phyloP scores from a whole-genome alignment of 2,797 vertebrate genomes.

The Decapterus maruadsi region DNA sequence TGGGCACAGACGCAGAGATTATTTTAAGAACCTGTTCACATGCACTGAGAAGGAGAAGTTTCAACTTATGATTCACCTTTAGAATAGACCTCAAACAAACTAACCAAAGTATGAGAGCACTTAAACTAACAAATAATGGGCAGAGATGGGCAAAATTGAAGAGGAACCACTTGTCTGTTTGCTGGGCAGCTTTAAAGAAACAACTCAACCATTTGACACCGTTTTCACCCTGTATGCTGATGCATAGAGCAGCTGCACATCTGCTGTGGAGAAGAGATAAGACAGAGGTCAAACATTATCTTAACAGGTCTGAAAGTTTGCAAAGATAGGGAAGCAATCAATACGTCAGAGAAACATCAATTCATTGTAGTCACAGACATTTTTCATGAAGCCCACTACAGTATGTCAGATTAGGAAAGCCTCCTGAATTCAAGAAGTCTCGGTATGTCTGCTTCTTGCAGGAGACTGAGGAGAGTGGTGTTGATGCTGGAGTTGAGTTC shows the following conservation, averaged over 20 bases:
- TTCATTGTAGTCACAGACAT: background rate
- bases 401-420: background rate
- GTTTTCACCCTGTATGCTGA: conserved; percentile 12
- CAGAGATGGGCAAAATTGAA: background rate
- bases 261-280: conserved; percentile 22
- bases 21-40: conserved; percentile 23
- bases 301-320: background rate
- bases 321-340: background rate
- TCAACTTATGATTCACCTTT: conserved; percentile 22
- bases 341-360: background rate
- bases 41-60: conserved; percentile 2
- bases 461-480: conserved; percentile 1
- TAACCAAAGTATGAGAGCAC: background rate
- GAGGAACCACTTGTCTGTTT: no score
- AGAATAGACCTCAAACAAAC: conserved; percentile 26
- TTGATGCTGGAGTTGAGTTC: background rate
- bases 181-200: no score
- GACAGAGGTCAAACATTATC: conserved; percentile 12
- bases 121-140: background rate
- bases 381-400: background rate
- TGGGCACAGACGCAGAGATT: conserved; percentile 51
- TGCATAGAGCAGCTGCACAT: background rate
- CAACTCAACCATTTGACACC: background rate
- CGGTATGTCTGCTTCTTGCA: background rate
- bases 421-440: background rate